Evolutionary conservation across 2,113 vertebrate species (phyloP).

Genomic region (Prunella himalayana): DNA sequence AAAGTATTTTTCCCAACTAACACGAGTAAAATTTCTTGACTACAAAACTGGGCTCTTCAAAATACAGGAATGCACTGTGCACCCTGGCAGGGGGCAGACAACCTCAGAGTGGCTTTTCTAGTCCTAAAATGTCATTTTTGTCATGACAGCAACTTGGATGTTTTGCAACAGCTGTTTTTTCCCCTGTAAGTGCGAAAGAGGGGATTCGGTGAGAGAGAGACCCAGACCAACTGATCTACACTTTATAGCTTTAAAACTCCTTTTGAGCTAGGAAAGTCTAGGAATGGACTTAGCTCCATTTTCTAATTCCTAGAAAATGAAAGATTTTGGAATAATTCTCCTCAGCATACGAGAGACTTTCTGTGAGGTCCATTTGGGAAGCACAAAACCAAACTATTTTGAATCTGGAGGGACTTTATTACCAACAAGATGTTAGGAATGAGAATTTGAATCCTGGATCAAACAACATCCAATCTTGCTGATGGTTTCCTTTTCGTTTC

Average conservation of each 20-base stretch:
- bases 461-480: neutral
- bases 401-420: neutral
- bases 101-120: neutral
- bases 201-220: neutral
- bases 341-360: neutral
- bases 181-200: neutral
- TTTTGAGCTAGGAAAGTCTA: neutral
- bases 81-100: neutral
- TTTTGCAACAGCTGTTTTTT: neutral
- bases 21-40: neutral
- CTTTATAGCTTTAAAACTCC: neutral
- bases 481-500: neutral
- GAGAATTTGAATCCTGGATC: neutral
- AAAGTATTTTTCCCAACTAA: neutral
- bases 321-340: neutral
- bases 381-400: neutral
- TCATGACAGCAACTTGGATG: neutral
- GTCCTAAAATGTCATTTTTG: neutral
- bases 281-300: neutral
- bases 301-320: too few species aligned
- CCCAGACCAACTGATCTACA: neutral
- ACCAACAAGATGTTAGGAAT: neutral
- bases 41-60: neutral
- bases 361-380: neutral
- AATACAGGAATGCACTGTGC: neutral